These are phyloP conservation scores for Trichogramma dendrolimi DNA, from an alignment of 2,888 invertebrate genomes.

Conservation along the genomic window DNA sequence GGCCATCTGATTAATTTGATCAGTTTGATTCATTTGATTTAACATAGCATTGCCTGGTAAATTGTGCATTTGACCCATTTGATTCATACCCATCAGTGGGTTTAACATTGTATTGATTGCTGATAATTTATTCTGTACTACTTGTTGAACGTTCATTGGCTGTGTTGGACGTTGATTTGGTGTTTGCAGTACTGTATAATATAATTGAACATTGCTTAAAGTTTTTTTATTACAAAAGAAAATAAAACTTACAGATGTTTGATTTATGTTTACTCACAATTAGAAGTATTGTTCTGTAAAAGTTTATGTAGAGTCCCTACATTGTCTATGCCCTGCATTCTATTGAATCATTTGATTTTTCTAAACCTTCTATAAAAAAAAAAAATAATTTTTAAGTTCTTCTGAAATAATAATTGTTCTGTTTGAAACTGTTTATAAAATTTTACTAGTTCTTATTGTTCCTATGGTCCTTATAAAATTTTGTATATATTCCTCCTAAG, in stretches of 20 bases:
- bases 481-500: too few species aligned
- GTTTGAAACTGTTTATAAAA: too few species aligned
- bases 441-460: too few species aligned
- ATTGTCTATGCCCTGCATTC: too few species aligned
- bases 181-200: slow-evolving; percentile 62
- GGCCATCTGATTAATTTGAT: slow-evolving; percentile 54
- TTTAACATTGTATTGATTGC: slow-evolving; percentile 51
- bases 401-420: slow-evolving; percentile 6
- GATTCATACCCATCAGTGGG: slow-evolving; percentile 49
- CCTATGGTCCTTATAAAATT: too few species aligned
- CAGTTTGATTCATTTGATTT: slow-evolving; percentile 49
- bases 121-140: slow-evolving; percentile 59
- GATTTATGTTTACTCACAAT: slow-evolving; percentile 41
- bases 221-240: not conserved
- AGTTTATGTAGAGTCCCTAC: not conserved
- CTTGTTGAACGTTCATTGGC: slow-evolving; percentile 57
- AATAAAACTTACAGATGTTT: slow-evolving; percentile 13
- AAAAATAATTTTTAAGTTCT: not conserved
- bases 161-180: slow-evolving; percentile 65
- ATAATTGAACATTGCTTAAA: not conserved
- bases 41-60: slow-evolving; percentile 52
- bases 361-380: too few species aligned
- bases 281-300: slow-evolving; percentile 44
- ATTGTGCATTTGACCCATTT: slow-evolving; percentile 56
- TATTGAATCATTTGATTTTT: too few species aligned